Base-by-base conservation (phyloP, 2,888 invertebrate species). In the Meta bourneti region DNA sequence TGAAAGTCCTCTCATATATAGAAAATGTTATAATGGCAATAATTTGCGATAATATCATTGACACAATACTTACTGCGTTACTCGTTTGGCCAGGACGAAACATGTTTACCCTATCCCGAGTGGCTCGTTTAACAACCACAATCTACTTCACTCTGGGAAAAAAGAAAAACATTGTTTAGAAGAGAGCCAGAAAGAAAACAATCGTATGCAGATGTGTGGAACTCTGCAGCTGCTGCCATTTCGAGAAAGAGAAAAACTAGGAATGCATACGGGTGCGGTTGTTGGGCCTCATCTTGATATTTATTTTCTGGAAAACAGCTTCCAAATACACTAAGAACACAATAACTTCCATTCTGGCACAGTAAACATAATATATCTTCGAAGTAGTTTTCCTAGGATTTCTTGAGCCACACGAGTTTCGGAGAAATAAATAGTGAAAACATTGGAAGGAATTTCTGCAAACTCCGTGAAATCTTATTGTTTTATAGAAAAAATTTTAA, bases 251-350 rank as follows among this genome's bases (percentile, higher is more conserved):
- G 52, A 54, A 79, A 79, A 61, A 61, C 79, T 7, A 20, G 8
- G 7, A 19, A 79, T 54, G 54, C 16, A 61, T 54, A 54, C 54
- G 54, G 79, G 54, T 54, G 19, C 54, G 9, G 16, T 20, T 61
- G 61, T 16, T 19, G 20, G 79, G 54, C 52, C 11, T 61, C 54
- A 34, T 54, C 79, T 8, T 7, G 34, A 54, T 79, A 79, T 79
- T 79, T 79, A 79, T 79, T 79, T 79, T 79, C 79, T 54, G 20
- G 54, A 72, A 72, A 79, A 54, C 79, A 61, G 54, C 49, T 61
- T 49, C 20, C 52, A 79, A 79, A 34, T 54, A 54, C 11, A 11
- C 49, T 54, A 79, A 61, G 54, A 79, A 54, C 54, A 51, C 77
- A 54, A 79, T 34, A 79, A 79, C 34, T 79, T 61, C 20, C 54